These are phyloP conservation scores for Theocolax elegans DNA, from an alignment of 1,140 invertebrate genomes.

Conservation along the genomic window DNA sequence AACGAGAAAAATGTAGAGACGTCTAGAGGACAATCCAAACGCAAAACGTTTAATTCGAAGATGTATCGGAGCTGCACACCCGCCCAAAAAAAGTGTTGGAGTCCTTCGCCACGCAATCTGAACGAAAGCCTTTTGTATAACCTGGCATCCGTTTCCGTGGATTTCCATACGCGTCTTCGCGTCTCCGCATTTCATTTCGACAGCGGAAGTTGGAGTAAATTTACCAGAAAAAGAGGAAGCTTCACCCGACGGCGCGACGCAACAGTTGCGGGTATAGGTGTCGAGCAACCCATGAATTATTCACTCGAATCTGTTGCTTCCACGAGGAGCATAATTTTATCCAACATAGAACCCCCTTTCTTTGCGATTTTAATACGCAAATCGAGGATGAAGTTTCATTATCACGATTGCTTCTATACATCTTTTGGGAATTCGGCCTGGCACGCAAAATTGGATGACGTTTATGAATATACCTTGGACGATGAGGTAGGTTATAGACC, in stretches of 20 bases:
- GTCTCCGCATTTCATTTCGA: not conserved
- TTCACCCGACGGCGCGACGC: not conserved
- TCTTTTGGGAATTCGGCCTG: not conserved
- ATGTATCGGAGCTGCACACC: not conserved
- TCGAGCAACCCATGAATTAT: slow-evolving; percentile 29
- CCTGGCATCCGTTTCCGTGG: not conserved
- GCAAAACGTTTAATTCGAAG: no score
- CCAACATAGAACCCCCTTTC: no score
- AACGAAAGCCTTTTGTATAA: slow-evolving; percentile 13
- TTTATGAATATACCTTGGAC: not conserved
- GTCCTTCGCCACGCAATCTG: not conserved
- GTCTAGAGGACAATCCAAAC: slow-evolving; percentile 3
- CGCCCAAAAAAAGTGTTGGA: no score
- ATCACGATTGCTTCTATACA: slow-evolving; percentile 24
- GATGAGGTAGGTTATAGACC: not conserved
- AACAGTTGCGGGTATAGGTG: not conserved
- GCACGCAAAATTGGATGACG: not conserved
- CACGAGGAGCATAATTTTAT: not conserved
- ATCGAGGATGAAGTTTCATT: slow-evolving; percentile 23
- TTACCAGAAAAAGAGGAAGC: slow-evolving; percentile 4
- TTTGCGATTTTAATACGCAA: no score
- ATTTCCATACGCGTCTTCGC: slow-evolving; percentile 1
- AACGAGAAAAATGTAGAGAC: not conserved
- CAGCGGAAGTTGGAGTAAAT: not conserved
- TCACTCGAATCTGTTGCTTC: slow-evolving; percentile 36